Evolutionary conservation across 92 coral and sea anemone genomes (phyloP), one percentile per base, ranked within the genome.

Genomic region (Actinostola sp.): DNA sequence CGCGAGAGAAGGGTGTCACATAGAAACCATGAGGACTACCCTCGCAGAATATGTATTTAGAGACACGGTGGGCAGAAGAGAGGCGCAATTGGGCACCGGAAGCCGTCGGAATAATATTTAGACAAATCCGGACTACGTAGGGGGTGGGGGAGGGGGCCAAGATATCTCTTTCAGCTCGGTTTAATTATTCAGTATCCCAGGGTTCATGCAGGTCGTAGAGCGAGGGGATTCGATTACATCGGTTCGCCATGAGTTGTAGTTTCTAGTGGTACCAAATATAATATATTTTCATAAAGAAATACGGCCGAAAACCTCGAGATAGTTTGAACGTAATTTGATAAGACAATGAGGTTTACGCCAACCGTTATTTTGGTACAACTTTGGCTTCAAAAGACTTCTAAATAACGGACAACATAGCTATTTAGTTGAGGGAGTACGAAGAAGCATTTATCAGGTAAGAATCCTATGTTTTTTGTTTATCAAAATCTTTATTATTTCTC

Each of bases 381-480:
- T 66, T 55, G 69, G 61, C 80, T 84, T 84, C 89, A 84, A 84
- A 84, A 84, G 81, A 78, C 62, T 84, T 77, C n/a, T 31, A 44
- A 39, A 41, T 49, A 33, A 70, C 9, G 29, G 28, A 26, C 45
- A 61, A 53, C 51, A 64, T 11, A 3, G 1, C 12, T 39, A 64
- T 32, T 35, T 2, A 3, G 17, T 32, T 24, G 4, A 34, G 2
- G 30, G 26, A 4, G n/a, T 5, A 10, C 52, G 67, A 58, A 72
- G 56, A 46, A 68, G 10, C 58, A 11, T 34, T 67, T 39, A 79
- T 63, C 45, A 52, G 66, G 82, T 67, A 69, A 70, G 67, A 80
- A 80, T 80, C 86, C 79, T 70, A 79, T 85, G 89, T 78, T 78
- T 84, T 84, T 85, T 41, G 30, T 79, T 85, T 73, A 48, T 46